Conservation (phyloP, 2,888 invertebrate genomes). For the Machimus atricapillus region DNA sequence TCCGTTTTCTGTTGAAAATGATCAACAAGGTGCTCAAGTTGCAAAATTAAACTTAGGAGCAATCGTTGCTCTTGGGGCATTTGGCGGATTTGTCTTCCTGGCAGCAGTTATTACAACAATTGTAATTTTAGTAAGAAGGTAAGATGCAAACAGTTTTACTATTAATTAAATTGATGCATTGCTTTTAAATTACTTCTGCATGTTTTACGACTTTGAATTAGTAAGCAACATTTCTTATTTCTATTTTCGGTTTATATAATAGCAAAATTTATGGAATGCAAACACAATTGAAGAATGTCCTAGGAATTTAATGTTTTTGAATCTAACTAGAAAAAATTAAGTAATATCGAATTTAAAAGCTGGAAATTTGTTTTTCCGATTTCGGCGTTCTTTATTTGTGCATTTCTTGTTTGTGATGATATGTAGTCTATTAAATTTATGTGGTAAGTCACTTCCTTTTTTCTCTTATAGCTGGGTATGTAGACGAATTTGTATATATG, state of each 20-base stretch:
- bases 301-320: neutral
- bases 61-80: slow-evolving; percentile 86
- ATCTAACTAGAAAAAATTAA: no score
- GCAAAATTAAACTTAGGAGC: slow-evolving; percentile 84
- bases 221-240: neutral
- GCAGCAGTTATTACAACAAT: slow-evolving; percentile 89
- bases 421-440: neutral
- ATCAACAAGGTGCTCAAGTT: slow-evolving; percentile 60
- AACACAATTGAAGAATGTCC: neutral
- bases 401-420: neutral
- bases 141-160: slow-evolving; percentile 53
- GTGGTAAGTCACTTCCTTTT: neutral
- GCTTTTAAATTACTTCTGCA: neutral
- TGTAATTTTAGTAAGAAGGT: slow-evolving; percentile 88
- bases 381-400: neutral
- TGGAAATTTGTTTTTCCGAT: neutral
- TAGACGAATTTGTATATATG: neutral
- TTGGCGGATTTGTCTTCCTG: slow-evolving; percentile 89
- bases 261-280: neutral
- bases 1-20: slow-evolving; percentile 71
- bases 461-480: neutral
- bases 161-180: neutral
- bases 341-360: no score
- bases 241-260: neutral
- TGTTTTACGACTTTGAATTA: neutral